Evolutionary conservation across 2,113 vertebrate genomes (phyloP), one percentile per base, ranked within the genome.

Genomic region (Trogon melanurus): DNA sequence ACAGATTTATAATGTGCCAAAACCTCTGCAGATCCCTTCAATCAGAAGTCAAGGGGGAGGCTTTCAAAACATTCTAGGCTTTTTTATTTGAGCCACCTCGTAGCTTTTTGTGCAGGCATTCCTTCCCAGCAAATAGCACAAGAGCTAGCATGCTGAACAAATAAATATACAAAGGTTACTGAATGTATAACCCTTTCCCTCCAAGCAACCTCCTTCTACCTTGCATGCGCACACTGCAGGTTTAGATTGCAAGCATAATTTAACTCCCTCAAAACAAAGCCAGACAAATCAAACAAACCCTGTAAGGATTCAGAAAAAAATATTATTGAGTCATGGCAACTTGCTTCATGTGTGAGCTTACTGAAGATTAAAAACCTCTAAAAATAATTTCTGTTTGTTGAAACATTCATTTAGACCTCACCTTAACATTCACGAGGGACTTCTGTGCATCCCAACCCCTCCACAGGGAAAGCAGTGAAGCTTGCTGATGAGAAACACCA

Each of bases 71-170:
- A 94, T 88, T 94, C 45, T 85, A 53, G 34, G 34, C 19, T 80
- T 91, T 95, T 87, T 93, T 76, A 85, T 92, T 81, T 94, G 70
- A 94, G 56, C 72, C 54, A 79, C 64, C 34, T 96, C 5, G 0
- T 47, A 89, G 74, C 16, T 91, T 93, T 94, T 93, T 89, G 74
- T 91, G 65, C 82, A 96, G 82, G 69, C 95, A 93, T 94, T 95
- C 95, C 85, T 96, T 96, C 93, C 45, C 80, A 96, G 92, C 86
- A 96, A 94, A 96, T 87, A 91, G 92, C 91, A 87, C 95, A 95
- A 95, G 83, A 92, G 45, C 92, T 91, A 91, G 85, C 79, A 91
- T 75, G 90, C 93, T 92, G 93, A 96, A 94, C 65, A 97, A 97
- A 95, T 92, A 96, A 93, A 94, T 92, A 89, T 16, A 72, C 41